Evolutionary conservation across 2,113 vertebrate genomes (phyloP).

Genomic region (Peromyscus maniculatus): DNA sequence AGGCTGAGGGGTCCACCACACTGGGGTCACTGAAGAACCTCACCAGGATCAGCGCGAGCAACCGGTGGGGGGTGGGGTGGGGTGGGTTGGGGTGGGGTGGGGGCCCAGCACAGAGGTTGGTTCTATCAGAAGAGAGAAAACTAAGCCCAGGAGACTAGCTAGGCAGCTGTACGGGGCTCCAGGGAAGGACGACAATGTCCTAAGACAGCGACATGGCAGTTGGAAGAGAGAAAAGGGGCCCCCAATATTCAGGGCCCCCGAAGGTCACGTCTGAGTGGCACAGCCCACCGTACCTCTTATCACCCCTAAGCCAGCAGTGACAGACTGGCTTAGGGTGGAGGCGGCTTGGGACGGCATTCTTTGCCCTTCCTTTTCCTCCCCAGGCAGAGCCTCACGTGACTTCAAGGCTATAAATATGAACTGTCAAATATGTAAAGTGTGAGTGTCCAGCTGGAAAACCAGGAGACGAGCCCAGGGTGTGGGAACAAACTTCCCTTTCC

Average conservation of each 20-base stretch:
- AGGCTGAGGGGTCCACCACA: not conserved
- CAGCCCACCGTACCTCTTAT: not conserved
- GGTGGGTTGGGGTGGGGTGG: too few species aligned
- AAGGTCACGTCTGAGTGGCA: not conserved
- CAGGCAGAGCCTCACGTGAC: not conserved
- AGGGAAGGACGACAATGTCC: fast-evolving
- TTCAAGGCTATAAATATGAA: constrained; percentile 5
- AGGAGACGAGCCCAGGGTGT: not conserved
- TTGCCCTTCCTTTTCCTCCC: not conserved
- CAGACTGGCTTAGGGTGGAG: not conserved
- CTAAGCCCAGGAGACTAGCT: not conserved
- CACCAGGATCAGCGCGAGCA: not conserved
- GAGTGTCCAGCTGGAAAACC: not conserved
- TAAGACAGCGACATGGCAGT: not conserved
- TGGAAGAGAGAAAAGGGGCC: not conserved
- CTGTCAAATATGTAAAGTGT: not conserved
- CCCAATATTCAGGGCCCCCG: not conserved
- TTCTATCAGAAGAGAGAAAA: not conserved
- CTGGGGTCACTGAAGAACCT: not conserved
- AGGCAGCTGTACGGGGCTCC: not conserved
- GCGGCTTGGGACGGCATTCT: not conserved
- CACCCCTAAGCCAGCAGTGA: not conserved
- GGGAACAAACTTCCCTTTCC: not conserved
- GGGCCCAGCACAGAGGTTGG: not conserved
- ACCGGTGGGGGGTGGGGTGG: not conserved